Base-by-base conservation (phyloP, 2,113 vertebrate genomes). In the Daubentonia madagascariensis region DNA sequence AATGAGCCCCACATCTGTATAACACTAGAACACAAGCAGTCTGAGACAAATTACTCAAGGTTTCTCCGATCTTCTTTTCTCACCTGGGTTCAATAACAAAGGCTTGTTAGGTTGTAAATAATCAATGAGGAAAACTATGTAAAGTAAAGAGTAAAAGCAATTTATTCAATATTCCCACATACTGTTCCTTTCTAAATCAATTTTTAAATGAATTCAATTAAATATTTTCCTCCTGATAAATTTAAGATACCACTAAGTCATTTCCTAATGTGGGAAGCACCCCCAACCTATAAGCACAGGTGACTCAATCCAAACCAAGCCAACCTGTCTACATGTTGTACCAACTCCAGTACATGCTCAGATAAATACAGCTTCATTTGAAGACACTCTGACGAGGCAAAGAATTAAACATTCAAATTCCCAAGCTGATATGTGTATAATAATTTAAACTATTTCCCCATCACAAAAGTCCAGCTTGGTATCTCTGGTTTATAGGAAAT, bases 61-160 rank as follows among this genome's bases (percentile, higher is more conserved):
- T 86, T 76, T 89, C 61, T 83, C 68, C 61, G 43, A 65, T 50
- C 30, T 85, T 94, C 65, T 67, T 45, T 67, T 85, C 28, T 79
- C 79, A 88, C 18, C 8, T 54, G 89, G 43, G 61, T 73, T 97
- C 70, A 75, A 61, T 9, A 20, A 89, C 25, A 95, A 93, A 63
- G 40, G 1, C 37, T 81, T 45, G 5, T n/a, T 65, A 84, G 48
- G 17, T 25, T 80, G 48, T 6, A 70, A 61, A 75, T 68, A 84
- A 68, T 40, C 45, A 91, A 75, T 80, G 70, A 65, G 22, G 9
- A 52, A 37, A 85, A 67, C 28, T 59, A 50, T 6, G 1, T 32
- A 73, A 92, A 90, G 52, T 30, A 78, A 86, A 84, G 22, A 81
- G 76, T 61, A 52, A 91, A 97, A 94, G 10, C 32, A 48, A 81